Conservation (phyloP, 2,888 invertebrate genomes). For the Drosophila koepferae region DNA sequence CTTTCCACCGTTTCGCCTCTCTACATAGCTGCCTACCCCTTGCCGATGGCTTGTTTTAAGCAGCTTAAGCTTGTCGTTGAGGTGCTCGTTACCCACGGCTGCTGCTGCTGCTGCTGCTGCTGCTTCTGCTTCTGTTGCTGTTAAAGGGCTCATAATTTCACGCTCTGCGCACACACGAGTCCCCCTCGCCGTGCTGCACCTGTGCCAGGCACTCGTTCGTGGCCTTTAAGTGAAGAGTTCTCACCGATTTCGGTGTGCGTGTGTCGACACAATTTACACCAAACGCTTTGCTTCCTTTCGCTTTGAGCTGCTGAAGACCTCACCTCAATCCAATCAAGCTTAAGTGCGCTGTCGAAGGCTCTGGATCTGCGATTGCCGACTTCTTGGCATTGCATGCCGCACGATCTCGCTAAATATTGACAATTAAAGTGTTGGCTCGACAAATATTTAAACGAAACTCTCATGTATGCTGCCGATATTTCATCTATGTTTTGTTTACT, state of each 20-base stretch:
- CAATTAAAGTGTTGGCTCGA: not conserved
- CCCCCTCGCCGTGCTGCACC: conserved; percentile 30
- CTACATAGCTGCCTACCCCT: conserved; percentile 31
- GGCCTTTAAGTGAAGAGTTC: conserved; percentile 56
- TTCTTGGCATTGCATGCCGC: conserved; percentile 31
- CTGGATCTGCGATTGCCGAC: conserved; percentile 17
- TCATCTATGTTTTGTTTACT: no score
- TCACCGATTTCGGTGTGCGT: conserved; percentile 35
- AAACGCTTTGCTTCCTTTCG: conserved; percentile 33
- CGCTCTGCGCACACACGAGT: conserved; percentile 66
- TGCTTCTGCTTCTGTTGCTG: conserved; percentile 39
- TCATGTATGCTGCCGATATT: not conserved
- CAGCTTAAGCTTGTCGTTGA: conserved; percentile 81
- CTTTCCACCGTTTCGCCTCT: not conserved
- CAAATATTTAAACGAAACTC: not conserved
- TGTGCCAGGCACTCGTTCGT: conserved; percentile 50
- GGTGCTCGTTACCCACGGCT: conserved; percentile 44
- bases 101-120: conserved; percentile 34
- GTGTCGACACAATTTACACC: conserved; percentile 52
- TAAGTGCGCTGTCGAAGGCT: conserved; percentile 57
- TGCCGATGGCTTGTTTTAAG: conserved; percentile 73
- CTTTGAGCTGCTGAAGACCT: conserved; percentile 42
- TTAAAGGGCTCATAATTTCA: conserved; percentile 79
- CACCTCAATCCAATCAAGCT: conserved; percentile 76
- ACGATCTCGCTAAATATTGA: conserved; percentile 8